Evolutionary conservation across 1,140 invertebrate genomes (phyloP).

Genomic region (Phthorimaea operculella): DNA sequence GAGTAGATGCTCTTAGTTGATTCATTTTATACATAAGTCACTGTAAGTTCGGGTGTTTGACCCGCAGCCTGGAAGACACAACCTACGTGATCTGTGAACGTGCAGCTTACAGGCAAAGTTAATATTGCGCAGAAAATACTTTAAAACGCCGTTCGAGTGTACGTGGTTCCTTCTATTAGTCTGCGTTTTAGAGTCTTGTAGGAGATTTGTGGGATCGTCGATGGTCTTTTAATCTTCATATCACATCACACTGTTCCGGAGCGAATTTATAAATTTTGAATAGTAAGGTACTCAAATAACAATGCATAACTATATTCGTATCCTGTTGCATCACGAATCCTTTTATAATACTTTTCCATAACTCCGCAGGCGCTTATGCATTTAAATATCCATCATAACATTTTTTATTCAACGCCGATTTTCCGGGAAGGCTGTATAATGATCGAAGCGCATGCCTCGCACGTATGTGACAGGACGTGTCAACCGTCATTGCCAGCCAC

Average conservation of each 20-base stretch:
- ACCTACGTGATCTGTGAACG: not conserved
- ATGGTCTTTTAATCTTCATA: too few species aligned
- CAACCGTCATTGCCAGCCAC: not conserved
- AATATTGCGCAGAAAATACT: not conserved
- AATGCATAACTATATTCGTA: not conserved
- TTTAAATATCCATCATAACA: not conserved
- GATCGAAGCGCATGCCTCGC: not conserved
- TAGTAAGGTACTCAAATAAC: not conserved
- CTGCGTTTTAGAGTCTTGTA: too few species aligned
- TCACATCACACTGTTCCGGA: too few species aligned
- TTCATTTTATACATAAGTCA: not conserved
- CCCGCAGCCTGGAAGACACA: not conserved
- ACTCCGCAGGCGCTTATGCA: not conserved
- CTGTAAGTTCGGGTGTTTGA: not conserved
- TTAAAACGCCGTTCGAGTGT: too few species aligned
- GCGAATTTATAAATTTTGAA: too few species aligned
- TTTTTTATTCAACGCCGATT: not conserved
- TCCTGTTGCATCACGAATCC: not conserved
- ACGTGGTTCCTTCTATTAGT: too few species aligned
- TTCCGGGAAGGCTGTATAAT: not conserved
- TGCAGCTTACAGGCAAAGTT: not conserved
- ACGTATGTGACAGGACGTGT: constrained; percentile 2
- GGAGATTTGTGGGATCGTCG: too few species aligned
- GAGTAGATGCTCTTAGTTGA: not conserved
- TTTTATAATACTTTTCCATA: not conserved